Base-by-base conservation (phyloP, 2,113 vertebrate genomes). In the Grus americana region DNA sequence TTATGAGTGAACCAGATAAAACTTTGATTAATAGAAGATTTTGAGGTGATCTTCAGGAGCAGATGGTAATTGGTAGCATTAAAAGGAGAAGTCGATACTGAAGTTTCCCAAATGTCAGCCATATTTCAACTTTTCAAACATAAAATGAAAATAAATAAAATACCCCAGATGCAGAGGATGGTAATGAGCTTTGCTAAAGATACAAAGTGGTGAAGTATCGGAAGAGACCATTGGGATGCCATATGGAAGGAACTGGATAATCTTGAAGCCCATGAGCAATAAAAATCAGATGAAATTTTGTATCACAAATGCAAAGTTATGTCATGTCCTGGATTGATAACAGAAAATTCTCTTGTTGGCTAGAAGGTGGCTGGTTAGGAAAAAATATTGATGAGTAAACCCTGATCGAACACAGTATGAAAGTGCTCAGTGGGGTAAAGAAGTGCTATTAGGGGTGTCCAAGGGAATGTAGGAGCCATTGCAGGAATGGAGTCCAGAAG, bases 161-260 rank as follows among this genome's bases (percentile, higher is more conserved):
- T 72, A 66, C 8, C 15, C 66, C 22, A 79, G 26, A 29, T 78
- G 36, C 27, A 16, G 34, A 63, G 19, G 34, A 52, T 34, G 17
- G 42, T 67, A 16, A 54, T 47, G 57, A 84, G 42, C 38, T 92
- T 88, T 79, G 47, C 50, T 74, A 21, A 86, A 62, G 59, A 34
- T 22, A n/a, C 0, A 0, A 54, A 95, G 47, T 32, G 8, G 11
- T 85, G 36, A 94, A 75, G 32, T 47, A 26, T 62, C 2, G 1
- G 34, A 75, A 46, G 36, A 63, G 10, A 73, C 16, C 32, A 42
- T 2, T 55, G 40, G 21, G 32, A 46, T 79, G 52, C 11, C 19
- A 5, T 10, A 40, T 36, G 38, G 47, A 90, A 73, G 44, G 27
- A 76, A 24, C 12, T 11, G 32, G 8, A 14, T 58, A n/a, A 76